Base-by-base conservation (phyloP, 1,140 invertebrate genomes). In the Luehdorfia chinensis region DNA sequence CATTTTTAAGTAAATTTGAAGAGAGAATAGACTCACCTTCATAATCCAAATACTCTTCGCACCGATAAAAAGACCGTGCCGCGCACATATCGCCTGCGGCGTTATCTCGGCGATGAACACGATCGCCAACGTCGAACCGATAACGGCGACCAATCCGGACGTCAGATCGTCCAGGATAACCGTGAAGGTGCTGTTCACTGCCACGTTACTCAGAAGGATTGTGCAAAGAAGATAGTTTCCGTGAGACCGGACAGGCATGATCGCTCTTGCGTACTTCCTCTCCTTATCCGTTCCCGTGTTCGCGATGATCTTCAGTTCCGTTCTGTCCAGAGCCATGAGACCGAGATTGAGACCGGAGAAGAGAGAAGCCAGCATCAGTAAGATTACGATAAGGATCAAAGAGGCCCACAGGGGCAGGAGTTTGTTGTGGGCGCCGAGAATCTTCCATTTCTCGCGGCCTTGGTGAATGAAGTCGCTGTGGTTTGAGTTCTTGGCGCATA, bases 21-120 rank as follows among this genome's bases (percentile, higher is more conserved):
- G n/a, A n/a, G n/a, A n/a, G n/a, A n/a, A n/a, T n/a, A 21, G 13
- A 55, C 59, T 31, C 9, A 97, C 87, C 86, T 96, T 96, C 25
- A 97, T 99, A 28, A 99, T 90, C 83, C 91, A 94, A 50, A 98
- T 95, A 14, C 98, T 99, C 74, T 95, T 94, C 1, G 98, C 98
- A 33, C 98, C 98, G 34, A 99, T 92, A 6, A 96, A 93, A 30
- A 99, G 87, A 0, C 98, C 98, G 81, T 99, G 96, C 51, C 97
- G 90, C 0, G 97, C 98, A 74, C 97, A 99, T 39, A 98, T 90
- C 9, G 95, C 93, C 74, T 94, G 92, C 0, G 97, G 97, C 33
- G 97, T 93, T 66, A 99, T 99, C 91, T 99, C 98, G 67, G 98
- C 98, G 79, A 98, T 97, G 16, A 99, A 92, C 43, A 99, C 97